These are phyloP conservation scores for Tragelaphus oryx DNA, from an alignment of 2,797 vertebrate genomes.

Conservation along the genomic window DNA sequence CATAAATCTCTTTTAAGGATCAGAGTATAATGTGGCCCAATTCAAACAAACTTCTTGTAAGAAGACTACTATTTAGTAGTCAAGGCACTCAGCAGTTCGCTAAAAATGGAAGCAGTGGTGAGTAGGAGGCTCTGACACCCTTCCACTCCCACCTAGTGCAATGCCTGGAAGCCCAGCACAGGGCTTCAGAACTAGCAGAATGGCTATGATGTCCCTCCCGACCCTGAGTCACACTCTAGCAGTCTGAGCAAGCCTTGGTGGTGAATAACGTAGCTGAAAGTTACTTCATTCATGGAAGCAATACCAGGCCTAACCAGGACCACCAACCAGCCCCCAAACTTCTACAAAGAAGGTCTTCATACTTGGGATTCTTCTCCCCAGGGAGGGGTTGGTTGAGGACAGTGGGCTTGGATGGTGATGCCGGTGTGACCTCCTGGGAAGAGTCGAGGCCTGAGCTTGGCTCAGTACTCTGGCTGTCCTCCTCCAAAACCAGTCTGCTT, in stretches of 20 bases:
- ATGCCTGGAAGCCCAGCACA: slow-evolving; percentile 4
- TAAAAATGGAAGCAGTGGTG: slow-evolving; percentile 21
- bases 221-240: slow-evolving; percentile 60
- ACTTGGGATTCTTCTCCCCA: slow-evolving; percentile 74
- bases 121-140: slow-evolving; percentile 15
- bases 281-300: slow-evolving; percentile 64
- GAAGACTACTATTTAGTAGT: slow-evolving; percentile 18
- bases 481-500: slow-evolving; percentile 77
- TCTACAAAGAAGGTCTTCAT: slow-evolving; percentile 68
- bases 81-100: slow-evolving; percentile 18
- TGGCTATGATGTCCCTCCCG: neutral
- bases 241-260: slow-evolving; percentile 57
- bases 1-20: slow-evolving; percentile 37
- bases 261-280: slow-evolving; percentile 57
- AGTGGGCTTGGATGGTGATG: slow-evolving; percentile 65
- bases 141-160: slow-evolving; percentile 4
- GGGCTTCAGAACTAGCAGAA: neutral
- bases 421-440: slow-evolving; percentile 66
- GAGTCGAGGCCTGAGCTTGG: slow-evolving; percentile 45
- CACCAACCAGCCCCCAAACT: slow-evolving; percentile 72
- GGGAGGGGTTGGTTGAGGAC: slow-evolving; percentile 38
- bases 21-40: slow-evolving; percentile 31
- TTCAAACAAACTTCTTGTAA: slow-evolving; percentile 45
- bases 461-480: slow-evolving; percentile 64
- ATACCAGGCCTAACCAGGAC: slow-evolving; percentile 67